These are phyloP conservation scores for Acestrorhynchus altus DNA, from an alignment of 2,797 vertebrate genomes.

Conservation along the genomic window DNA sequence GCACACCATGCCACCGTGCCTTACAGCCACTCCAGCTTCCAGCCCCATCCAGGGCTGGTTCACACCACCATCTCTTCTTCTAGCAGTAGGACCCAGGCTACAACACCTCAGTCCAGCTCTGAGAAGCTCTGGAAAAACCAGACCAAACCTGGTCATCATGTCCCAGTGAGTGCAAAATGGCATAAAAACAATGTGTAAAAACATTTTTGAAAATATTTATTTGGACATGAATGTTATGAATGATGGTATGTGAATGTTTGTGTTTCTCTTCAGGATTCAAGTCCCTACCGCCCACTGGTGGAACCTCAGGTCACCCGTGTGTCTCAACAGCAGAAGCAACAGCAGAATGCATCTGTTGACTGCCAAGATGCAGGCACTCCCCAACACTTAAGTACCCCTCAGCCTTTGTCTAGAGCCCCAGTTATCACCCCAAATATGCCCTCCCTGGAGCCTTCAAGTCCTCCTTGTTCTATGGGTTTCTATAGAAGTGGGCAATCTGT, in stretches of 20 bases:
- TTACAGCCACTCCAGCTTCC: conserved; percentile 86
- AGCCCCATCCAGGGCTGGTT: conserved; percentile 80
- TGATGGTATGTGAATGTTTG: background rate
- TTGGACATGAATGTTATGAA: background rate
- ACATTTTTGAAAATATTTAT: background rate
- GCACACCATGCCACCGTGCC: conserved; percentile 90
- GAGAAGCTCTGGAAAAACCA: conserved; percentile 80
- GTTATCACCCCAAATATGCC: conserved; percentile 76
- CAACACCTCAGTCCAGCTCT: conserved; percentile 77
- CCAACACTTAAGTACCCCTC: conserved; percentile 63
- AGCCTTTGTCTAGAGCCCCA: conserved; percentile 70
- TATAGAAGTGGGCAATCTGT: conserved; percentile 50
- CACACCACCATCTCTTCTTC: conserved; percentile 67
- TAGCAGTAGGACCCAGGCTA: conserved; percentile 68
- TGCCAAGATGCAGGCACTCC: conserved; percentile 58
- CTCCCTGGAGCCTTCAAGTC: conserved; percentile 24
- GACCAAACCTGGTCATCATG: conserved; percentile 70
- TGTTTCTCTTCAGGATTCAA: conserved; percentile 64
- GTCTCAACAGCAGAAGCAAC: conserved; percentile 54
- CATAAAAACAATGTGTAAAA: background rate
- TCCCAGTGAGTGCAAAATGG: conserved; percentile 67
- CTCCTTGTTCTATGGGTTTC: conserved; percentile 57
- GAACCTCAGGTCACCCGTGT: conserved; percentile 75
- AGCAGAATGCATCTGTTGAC: conserved; percentile 62
- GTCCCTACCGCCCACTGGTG: conserved; percentile 68